Conservation (phyloP, 2,113 vertebrate genomes). For the Charina bottae region DNA sequence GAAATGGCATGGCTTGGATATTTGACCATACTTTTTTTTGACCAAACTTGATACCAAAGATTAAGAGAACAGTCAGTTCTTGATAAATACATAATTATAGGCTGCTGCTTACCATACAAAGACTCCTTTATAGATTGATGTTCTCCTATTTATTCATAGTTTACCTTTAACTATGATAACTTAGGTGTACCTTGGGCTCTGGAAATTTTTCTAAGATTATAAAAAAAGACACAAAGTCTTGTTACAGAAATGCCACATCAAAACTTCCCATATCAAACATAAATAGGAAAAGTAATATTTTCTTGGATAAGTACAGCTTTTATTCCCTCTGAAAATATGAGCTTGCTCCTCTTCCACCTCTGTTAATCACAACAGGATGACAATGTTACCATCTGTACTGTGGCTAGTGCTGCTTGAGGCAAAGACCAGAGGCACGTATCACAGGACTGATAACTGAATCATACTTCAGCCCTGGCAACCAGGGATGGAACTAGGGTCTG, state of each 20-base stretch:
- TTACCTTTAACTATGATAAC: too few relatives aligned
- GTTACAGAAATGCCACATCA: slow-evolving; percentile 28
- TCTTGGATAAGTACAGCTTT: slow-evolving; percentile 44
- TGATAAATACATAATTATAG: slow-evolving; percentile 58
- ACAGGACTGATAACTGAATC: background rate
- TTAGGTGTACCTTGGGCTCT: slow-evolving; percentile 46
- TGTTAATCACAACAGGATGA: slow-evolving; percentile 34
- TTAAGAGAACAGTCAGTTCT: slow-evolving; percentile 43
- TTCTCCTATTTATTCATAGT: slow-evolving; percentile 39
- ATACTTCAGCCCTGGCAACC: background rate
- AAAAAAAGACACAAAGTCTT: slow-evolving; percentile 42
- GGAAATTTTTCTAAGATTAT: slow-evolving; percentile 28
- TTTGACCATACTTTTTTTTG: slow-evolving; percentile 42
- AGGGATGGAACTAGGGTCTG: too few relatives aligned
- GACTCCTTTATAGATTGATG: slow-evolving; percentile 46
- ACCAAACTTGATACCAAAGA: slow-evolving; percentile 59
- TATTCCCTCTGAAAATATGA: slow-evolving; percentile 45
- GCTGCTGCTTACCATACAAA: slow-evolving; percentile 55
- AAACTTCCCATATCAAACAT: slow-evolving; percentile 10
- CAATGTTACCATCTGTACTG: background rate
- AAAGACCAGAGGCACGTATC: background rate
- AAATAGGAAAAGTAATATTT: slow-evolving; percentile 39
- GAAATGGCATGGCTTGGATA: slow-evolving; percentile 51
- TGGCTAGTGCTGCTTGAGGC: background rate
- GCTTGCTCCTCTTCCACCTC: slow-evolving; percentile 16